Evolutionary conservation across 2,113 vertebrate species (phyloP), one percentile per base, ranked within the genome.

Genomic region (Peromyscus polionotus): DNA sequence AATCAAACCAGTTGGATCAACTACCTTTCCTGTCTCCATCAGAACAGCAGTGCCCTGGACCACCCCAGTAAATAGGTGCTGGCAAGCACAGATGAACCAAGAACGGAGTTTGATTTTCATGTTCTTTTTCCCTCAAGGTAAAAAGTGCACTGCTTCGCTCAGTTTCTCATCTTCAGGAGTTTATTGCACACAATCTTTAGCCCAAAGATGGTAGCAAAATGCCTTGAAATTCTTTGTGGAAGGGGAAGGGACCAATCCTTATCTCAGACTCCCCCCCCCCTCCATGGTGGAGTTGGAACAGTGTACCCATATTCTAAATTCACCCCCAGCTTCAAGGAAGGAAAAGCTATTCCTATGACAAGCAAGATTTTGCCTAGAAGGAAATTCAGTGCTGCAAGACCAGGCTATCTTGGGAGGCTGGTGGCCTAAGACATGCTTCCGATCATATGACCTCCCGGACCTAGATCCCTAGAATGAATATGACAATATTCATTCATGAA

Each of bases 121-220:
- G 7, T 28, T 12, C 9, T 51, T 31, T 85, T 94, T 93, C 42
- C 63, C 45, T 73, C 54, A 51, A 95, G 70, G 81, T 77, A 14
- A 93, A 96, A 92, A 88, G 42, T 33, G 85, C 51, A 61, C 3
- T 76, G 3, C 42, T 86, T 51, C 73, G 92, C 90, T 22, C 67
- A 83, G 61, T 68, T 90, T 26, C 20, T 86, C 93, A 94, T 83
- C 54, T 83, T 70, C 36, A n/a, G 48, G 92, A 79, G 31, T 76
- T 89, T 68, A 80, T 86, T n/a, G 54, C n/a, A 75, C 20, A 88
- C n/a, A 81, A 48, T 79, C 45, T 93, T 91, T 90, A 85, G 59
- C 48, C 65, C 77, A 90, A 88, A 89, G 45, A 88, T 54, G 10
- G n/a, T 39, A n/a, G 48, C 36, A 51, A 51, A 61, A 92, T 31